These are phyloP conservation scores for Eumeta japonica DNA, from an alignment of 1,140 invertebrate species.

Conservation along the genomic window DNA sequence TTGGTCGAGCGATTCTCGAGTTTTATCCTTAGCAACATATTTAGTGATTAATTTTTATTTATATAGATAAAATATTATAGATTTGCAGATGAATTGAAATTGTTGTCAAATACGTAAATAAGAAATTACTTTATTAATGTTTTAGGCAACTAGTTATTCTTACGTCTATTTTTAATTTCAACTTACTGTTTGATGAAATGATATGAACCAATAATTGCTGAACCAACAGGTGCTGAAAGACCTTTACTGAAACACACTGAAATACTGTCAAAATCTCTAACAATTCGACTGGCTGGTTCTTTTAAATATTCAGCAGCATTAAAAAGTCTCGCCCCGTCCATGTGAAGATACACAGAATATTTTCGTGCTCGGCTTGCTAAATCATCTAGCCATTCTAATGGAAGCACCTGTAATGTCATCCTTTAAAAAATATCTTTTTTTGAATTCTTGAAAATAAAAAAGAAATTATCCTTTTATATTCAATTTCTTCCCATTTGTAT, in stretches of 20 bases:
- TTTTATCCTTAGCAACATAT: not conserved
- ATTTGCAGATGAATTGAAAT: too few relatives aligned
- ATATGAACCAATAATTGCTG: conserved; percentile 71
- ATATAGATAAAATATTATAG: too few relatives aligned
- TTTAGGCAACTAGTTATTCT: too few relatives aligned
- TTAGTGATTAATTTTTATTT: too few relatives aligned
- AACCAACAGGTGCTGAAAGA: conserved; percentile 81
- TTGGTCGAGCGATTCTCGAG: too few relatives aligned
- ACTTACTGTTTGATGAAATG: conserved; percentile 71
- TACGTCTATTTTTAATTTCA: not conserved
- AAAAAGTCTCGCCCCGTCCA: conserved; percentile 87
- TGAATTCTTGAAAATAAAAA: conserved; percentile 1
- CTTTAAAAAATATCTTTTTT: not conserved
- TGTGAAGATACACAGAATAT: conserved; percentile 68
- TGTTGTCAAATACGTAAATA: too few relatives aligned
- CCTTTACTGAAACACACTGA: conserved; percentile 81
- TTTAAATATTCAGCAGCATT: conserved; percentile 73
- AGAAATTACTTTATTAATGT: too few relatives aligned
- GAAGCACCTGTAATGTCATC: conserved; percentile 58
- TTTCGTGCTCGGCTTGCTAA: conserved; percentile 63
- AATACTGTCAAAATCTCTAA: conserved; percentile 71
- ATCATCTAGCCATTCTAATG: conserved; percentile 72
- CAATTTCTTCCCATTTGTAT: too few relatives aligned
- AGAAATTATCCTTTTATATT: not conserved
- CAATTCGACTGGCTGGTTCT: conserved; percentile 63